Evolutionary conservation across 2,888 invertebrate species (phyloP).

Genomic region (Orthonychiurus folsomi): DNA sequence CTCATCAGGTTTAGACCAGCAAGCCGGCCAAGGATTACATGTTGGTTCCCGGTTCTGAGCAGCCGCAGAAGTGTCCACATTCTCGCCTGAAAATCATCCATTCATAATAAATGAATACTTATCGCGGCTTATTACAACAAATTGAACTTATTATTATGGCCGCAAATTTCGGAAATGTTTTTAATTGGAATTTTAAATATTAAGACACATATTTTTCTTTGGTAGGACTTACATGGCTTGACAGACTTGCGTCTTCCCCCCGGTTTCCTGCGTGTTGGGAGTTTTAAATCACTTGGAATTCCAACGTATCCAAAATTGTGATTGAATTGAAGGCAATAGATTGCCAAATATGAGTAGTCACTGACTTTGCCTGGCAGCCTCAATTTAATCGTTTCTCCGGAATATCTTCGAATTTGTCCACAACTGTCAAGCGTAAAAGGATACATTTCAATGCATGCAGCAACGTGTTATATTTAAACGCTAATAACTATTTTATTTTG

Average conservation of each 20-base stretch:
- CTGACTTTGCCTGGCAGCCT: conserved; percentile 75
- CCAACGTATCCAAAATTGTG: conserved; percentile 85
- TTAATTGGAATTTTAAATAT: neutral
- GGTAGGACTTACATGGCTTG: neutral
- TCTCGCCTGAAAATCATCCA: neutral
- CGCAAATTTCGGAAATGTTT: too few relatives aligned
- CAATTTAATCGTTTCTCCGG: conserved; percentile 83
- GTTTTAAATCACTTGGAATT: conserved; percentile 51
- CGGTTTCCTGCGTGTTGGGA: neutral
- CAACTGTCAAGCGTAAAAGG: conserved; percentile 46
- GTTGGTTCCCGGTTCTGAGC: neutral
- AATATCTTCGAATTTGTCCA: conserved; percentile 70
- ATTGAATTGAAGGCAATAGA: conserved; percentile 81
- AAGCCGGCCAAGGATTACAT: neutral
- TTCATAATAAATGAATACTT: too few relatives aligned
- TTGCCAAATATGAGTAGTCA: conserved; percentile 81
- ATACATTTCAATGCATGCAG: neutral
- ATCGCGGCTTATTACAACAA: too few relatives aligned
- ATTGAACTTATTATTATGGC: too few relatives aligned
- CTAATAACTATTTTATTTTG: too few relatives aligned
- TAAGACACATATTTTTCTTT: too few relatives aligned
- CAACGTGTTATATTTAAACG: too few relatives aligned
- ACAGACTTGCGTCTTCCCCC: neutral
- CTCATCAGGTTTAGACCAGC: neutral
- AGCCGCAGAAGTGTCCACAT: neutral